These are phyloP conservation scores for Montipora foliosa DNA, from an alignment of 64 coral and sea anemone genomes.

Conservation along the genomic window DNA sequence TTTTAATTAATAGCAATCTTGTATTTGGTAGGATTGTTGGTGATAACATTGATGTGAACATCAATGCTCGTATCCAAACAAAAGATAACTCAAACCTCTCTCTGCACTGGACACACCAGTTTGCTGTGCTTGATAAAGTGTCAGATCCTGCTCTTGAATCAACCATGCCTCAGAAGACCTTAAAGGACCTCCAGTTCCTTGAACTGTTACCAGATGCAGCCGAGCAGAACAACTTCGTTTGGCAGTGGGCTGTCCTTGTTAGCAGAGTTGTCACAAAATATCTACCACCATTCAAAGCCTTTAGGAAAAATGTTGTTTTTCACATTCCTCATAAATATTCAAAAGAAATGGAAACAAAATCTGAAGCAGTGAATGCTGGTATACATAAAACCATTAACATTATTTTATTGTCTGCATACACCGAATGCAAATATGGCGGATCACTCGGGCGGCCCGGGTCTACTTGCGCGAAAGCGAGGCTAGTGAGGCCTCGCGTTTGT, in stretches of 20 bases:
- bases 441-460: too few relatives aligned
- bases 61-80: constrained; percentile 64
- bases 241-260: constrained; percentile 49
- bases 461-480: too few relatives aligned
- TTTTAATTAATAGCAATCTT: background rate
- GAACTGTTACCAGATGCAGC: constrained; percentile 22
- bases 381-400: background rate
- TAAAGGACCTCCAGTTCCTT: constrained; percentile 19
- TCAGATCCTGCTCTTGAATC: background rate
- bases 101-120: constrained; percentile 69
- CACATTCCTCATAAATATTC: constrained; percentile 65
- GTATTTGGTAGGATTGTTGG: background rate
- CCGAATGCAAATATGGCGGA: too few relatives aligned
- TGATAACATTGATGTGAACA: constrained; percentile 59
- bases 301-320: constrained; percentile 29
- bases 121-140: constrained; percentile 53
- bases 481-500: too few relatives aligned
- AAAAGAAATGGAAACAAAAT: constrained; percentile 43
- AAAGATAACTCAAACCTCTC: constrained; percentile 50
- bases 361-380: constrained; percentile 18
- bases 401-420: background rate
- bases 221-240: constrained; percentile 39
- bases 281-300: constrained; percentile 24
- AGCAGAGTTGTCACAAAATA: constrained; percentile 45
- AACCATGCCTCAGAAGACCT: background rate